A percentile compares a stretch with the other conserved stretches of the same genome.
These are phyloP conservation scores for Drosophila repleta DNA, from an alignment of 1,140 invertebrate genomes.

Conservation along the genomic window DNA sequence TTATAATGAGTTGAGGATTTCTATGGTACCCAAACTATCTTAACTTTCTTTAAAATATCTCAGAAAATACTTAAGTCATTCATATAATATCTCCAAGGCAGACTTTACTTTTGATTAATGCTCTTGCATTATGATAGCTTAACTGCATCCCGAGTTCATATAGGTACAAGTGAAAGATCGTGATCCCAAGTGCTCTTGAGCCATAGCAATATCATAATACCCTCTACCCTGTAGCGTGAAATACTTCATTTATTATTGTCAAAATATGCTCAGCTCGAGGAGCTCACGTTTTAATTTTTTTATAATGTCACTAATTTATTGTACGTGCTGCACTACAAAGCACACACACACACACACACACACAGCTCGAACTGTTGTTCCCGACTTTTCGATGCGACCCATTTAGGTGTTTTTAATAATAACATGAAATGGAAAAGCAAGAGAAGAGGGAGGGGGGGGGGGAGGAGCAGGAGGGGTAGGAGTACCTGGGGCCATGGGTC, in stretches of 20 bases:
- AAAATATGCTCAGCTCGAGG: slow-evolving; percentile 65
- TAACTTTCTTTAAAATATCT: no score
- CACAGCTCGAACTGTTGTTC: slow-evolving; percentile 29
- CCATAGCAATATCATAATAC: background rate
- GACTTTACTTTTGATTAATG: no score
- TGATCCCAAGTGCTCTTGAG: background rate
- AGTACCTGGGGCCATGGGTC: background rate
- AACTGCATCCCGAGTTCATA: background rate
- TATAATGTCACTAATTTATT: slow-evolving; percentile 82
- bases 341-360: slow-evolving; percentile 65
- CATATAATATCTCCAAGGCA: no score
- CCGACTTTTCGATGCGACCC: slow-evolving; percentile 51
- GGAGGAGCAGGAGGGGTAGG: background rate
- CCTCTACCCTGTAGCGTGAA: background rate
- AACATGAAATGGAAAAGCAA: slow-evolving; percentile 45
- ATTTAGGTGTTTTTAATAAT: slow-evolving; percentile 80
- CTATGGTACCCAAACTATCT: background rate
- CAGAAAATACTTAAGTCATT: no score
- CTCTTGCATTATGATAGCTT: background rate
- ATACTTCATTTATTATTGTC: slow-evolving; percentile 51
- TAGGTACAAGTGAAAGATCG: background rate
- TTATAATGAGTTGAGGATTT: background rate
- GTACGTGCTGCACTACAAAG: slow-evolving; percentile 79
- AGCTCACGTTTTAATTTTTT: slow-evolving; percentile 81
- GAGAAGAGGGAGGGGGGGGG: background rate